Percentiles rank a stretch among this genome's conserved stretches.
Conservation (phyloP, 1,140 invertebrate genomes). For the Linepithema humile region DNA sequence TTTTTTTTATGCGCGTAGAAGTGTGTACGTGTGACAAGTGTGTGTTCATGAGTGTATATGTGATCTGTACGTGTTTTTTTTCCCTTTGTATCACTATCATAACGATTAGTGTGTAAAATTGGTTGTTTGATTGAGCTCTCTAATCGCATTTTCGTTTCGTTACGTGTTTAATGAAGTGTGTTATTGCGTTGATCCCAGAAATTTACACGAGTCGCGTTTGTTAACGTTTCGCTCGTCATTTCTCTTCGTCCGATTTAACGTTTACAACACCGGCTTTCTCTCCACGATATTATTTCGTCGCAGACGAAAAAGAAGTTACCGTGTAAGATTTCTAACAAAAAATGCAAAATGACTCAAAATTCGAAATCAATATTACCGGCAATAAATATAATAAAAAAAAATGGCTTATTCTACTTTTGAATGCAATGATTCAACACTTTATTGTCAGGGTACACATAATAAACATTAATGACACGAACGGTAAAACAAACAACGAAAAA, state of each 20-base stretch:
- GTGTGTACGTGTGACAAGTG: conserved; percentile 57
- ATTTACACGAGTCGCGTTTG: conserved; percentile 77
- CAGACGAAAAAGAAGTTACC: conserved; percentile 1
- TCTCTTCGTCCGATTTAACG: conserved; percentile 39
- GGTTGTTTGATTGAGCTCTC: conserved; percentile 81
- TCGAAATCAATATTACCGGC: neutral
- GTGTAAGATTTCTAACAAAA: conserved; percentile 33
- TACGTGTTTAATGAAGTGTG: conserved; percentile 70
- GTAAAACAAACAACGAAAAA: conserved; percentile 9
- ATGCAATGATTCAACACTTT: conserved; percentile 42
- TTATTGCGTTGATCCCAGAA: conserved; percentile 77
- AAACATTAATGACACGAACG: conserved; percentile 48
- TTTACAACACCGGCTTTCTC: conserved; percentile 48
- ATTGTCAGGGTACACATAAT: conserved; percentile 29
- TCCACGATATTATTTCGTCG: conserved; percentile 32
- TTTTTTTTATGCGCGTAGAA: conserved; percentile 56
- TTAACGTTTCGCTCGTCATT: conserved; percentile 54
- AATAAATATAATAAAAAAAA: conserved; percentile 13
- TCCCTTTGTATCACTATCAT: conserved; percentile 55
- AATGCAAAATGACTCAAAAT: conserved; percentile 42
- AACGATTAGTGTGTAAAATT: conserved; percentile 70
- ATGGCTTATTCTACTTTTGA: conserved; percentile 9
- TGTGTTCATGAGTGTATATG: conserved; percentile 51
- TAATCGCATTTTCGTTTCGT: conserved; percentile 62
- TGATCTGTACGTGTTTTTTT: conserved; percentile 46